Evolutionary conservation across 2,113 vertebrate species (phyloP).

Genomic region (Sinosuthora webbiana): DNA sequence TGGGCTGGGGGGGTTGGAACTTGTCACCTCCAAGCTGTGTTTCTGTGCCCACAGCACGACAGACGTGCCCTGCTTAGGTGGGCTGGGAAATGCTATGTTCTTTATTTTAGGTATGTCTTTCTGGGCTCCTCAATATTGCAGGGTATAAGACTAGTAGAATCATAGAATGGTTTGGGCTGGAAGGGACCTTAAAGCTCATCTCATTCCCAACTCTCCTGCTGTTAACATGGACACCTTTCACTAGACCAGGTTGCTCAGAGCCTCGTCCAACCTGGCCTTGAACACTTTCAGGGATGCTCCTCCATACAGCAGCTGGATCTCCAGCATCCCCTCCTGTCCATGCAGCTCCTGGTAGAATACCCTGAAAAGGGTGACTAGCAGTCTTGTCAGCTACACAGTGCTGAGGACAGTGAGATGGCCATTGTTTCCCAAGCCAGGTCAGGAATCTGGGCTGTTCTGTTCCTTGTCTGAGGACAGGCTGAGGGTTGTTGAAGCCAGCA

Average conservation of each 20-base stretch:
- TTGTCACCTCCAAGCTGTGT: neutral
- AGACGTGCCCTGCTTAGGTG: neutral
- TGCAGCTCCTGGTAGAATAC: neutral
- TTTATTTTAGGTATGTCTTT: neutral
- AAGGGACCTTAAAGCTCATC: neutral
- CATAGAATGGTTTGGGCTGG: neutral
- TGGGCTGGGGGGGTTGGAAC: fast-evolving
- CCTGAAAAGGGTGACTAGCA: neutral
- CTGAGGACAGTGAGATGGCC: neutral
- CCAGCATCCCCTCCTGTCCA: neutral
- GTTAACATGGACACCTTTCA: neutral
- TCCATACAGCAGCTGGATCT: neutral
- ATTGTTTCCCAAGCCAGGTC: neutral
- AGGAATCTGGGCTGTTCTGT: neutral
- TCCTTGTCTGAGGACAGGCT: neutral
- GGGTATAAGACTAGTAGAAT: neutral
- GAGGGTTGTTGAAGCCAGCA: fast-evolving
- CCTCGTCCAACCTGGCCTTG: neutral
- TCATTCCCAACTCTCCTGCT: neutral
- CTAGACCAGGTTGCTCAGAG: neutral
- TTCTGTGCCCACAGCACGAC: neutral
- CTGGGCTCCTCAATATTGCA: neutral
- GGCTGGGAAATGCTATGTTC: neutral
- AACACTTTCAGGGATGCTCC: neutral
- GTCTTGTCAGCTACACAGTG: fast-evolving